Percentiles rank a stretch among this genome's conserved stretches.
Evolutionary conservation across 2,888 invertebrate species (phyloP).

Genomic region (Drosophila subsilvestris): DNA sequence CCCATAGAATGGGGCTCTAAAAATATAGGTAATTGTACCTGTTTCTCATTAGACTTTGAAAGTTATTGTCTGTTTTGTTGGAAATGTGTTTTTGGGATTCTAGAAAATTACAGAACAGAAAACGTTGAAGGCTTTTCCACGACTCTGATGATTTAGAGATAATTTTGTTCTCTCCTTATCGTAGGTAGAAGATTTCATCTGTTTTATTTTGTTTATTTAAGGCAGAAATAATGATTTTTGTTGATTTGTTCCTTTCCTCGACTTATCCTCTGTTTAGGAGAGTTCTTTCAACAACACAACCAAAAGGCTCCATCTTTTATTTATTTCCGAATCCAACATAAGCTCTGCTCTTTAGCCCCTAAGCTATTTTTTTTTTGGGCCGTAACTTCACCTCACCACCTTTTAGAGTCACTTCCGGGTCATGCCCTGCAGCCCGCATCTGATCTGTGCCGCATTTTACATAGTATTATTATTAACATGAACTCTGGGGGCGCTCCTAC

Average conservation of each 20-base stretch:
- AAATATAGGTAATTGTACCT: constrained; percentile 67
- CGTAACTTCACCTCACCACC: constrained; percentile 3
- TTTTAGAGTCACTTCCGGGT: constrained; percentile 40
- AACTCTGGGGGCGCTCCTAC: constrained; percentile 37
- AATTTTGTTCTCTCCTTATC: no score
- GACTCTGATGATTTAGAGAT: constrained; percentile 35
- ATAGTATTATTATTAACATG: constrained; percentile 3
- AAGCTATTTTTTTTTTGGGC: constrained; percentile 8
- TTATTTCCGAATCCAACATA: background rate
- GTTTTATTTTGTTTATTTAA: no score
- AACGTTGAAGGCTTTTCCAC: constrained; percentile 60
- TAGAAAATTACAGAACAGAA: constrained; percentile 49
- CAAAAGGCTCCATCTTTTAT: background rate
- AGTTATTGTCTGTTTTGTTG: constrained; percentile 53
- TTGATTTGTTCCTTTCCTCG: no score
- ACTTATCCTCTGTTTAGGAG: no score
- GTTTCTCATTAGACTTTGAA: constrained; percentile 28
- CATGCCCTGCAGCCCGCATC: constrained; percentile 29
- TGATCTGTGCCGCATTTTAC: constrained; percentile 5
- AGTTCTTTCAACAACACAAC: background rate
- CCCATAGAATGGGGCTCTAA: background rate
- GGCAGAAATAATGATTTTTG: no score
- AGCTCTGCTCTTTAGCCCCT: background rate
- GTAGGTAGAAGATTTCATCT: no score
- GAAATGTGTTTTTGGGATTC: constrained; percentile 64